Conservation (phyloP, 1,140 invertebrate genomes). For the Nephila pilipes region DNA sequence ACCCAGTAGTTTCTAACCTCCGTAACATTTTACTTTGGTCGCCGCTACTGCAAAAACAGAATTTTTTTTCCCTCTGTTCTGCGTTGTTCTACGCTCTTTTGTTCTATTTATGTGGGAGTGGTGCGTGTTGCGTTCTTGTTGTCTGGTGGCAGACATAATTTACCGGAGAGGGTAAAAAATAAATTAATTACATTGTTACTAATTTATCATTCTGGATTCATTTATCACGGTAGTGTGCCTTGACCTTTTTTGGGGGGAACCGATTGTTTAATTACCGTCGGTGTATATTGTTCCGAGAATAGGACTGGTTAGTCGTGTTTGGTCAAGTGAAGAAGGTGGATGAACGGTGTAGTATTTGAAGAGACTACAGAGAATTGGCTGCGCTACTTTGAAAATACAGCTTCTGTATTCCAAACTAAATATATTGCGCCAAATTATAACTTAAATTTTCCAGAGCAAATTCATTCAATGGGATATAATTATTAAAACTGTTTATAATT, state of each 20-base stretch:
- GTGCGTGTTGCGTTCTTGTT: background rate
- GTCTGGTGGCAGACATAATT: background rate
- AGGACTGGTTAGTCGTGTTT: background rate
- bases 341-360: background rate
- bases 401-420: too few relatives aligned
- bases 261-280: background rate
- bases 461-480: too few relatives aligned
- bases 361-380: background rate
- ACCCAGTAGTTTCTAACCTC: slow-evolving; percentile 19
- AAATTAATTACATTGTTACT: slow-evolving; percentile 32
- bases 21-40: background rate
- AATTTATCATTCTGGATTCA: background rate
- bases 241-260: background rate
- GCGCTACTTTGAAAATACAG: too few relatives aligned
- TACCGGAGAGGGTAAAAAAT: background rate
- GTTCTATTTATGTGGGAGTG: slow-evolving; percentile 30
- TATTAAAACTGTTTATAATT: too few relatives aligned
- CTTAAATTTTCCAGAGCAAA: too few relatives aligned
- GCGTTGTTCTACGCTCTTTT: background rate
- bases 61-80: background rate
- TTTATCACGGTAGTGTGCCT: background rate
- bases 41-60: background rate
- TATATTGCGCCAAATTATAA: too few relatives aligned
- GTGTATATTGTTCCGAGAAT: background rate
- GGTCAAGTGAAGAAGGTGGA: background rate